Evolutionary conservation across 2,113 vertebrate genomes (phyloP).

Genomic region (Marmota monax): DNA sequence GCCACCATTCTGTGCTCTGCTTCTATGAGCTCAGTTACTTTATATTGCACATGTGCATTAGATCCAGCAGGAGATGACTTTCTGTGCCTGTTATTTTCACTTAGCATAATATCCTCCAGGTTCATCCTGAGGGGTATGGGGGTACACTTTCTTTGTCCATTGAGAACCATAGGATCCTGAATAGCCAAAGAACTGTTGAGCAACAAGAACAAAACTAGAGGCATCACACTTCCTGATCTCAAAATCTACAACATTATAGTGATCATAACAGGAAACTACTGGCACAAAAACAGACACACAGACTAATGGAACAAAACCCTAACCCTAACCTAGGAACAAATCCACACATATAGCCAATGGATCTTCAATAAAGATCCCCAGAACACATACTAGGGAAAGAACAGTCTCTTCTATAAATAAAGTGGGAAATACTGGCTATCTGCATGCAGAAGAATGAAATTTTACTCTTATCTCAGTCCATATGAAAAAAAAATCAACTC

Average conservation of each 20-base stretch:
- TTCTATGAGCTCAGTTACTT: neutral
- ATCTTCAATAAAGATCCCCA: neutral
- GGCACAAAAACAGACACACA: too few species aligned
- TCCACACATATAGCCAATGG: neutral
- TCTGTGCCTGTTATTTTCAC: neutral
- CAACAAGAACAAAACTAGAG: too few species aligned
- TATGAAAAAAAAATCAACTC: neutral
- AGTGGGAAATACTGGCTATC: neutral
- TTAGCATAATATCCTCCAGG: neutral
- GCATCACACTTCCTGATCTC: too few species aligned
- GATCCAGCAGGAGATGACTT: neutral
- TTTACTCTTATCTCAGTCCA: neutral
- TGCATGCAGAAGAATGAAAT: neutral
- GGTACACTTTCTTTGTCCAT: too few species aligned
- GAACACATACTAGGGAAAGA: neutral
- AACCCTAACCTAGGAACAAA: neutral
- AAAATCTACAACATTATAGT: too few species aligned
- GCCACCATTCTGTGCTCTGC: too few species aligned
- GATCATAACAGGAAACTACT: too few species aligned
- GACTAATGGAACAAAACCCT: too few species aligned
- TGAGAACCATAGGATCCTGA: neutral
- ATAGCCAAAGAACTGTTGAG: neutral
- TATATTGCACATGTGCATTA: neutral
- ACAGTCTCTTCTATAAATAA: neutral
- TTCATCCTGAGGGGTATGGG: too few species aligned